These are phyloP conservation scores for Cochlearius cochlearius DNA, from an alignment of 2,113 vertebrate genomes.

Conservation along the genomic window DNA sequence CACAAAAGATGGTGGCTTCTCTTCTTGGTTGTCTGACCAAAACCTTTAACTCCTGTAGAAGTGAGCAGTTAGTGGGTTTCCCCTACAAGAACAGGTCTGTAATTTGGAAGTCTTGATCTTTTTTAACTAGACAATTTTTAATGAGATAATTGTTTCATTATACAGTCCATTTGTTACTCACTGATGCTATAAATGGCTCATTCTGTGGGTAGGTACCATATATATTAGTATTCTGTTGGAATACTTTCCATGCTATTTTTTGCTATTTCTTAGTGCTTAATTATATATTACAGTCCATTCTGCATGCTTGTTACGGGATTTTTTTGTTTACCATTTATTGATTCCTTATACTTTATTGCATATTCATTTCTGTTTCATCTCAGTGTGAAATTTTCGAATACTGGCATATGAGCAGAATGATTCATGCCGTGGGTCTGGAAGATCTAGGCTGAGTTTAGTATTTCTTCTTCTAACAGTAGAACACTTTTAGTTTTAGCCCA, in stretches of 20 bases:
- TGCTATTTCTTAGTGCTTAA: not conserved
- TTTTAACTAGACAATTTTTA: not conserved
- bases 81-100: not conserved
- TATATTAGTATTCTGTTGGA: not conserved
- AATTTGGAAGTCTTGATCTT: not conserved
- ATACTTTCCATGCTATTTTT: not conserved
- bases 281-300: not conserved
- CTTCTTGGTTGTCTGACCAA: not conserved
- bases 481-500: not conserved
- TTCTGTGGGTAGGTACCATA: not conserved
- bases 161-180: not conserved
- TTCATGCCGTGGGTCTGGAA: not conserved
- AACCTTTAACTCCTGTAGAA: not conserved
- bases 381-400: not conserved
- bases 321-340: not conserved
- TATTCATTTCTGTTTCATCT: not conserved
- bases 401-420: not conserved
- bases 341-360: not conserved
- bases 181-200: not conserved
- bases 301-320: not conserved
- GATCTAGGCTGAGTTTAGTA: not conserved
- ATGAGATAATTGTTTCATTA: constrained; percentile 21
- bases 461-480: not conserved
- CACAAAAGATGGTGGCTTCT: not conserved
- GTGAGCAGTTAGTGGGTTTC: not conserved